Evolutionary conservation across 1,140 invertebrate species (phyloP).

Genomic region (Drosophila arizonae): DNA sequence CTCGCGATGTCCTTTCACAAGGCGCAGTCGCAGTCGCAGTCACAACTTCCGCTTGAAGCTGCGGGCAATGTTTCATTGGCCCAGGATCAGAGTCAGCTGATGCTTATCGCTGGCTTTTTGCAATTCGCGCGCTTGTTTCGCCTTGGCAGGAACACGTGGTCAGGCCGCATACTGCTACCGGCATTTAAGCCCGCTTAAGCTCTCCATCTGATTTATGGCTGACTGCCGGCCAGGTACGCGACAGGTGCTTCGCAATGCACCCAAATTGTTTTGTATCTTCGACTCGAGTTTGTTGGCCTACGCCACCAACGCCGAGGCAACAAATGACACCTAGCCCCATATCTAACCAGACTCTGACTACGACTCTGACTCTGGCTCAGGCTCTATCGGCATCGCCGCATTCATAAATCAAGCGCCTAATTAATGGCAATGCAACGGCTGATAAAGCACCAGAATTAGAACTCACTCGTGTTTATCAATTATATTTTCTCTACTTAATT

Average conservation of each 20-base stretch:
- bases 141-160: slow-evolving; percentile 23
- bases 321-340: slow-evolving; percentile 11
- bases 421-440: slow-evolving; percentile 54
- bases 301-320: slow-evolving; percentile 29
- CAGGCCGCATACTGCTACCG: slow-evolving; percentile 52
- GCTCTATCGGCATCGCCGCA: slow-evolving; percentile 39
- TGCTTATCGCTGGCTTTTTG: slow-evolving; percentile 56
- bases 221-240: slow-evolving; percentile 19
- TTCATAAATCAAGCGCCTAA: slow-evolving; percentile 76
- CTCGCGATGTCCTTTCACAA: slow-evolving; percentile 35
- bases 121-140: slow-evolving; percentile 63
- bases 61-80: slow-evolving; percentile 16
- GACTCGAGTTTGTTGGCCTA: slow-evolving; percentile 27
- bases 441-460: slow-evolving; percentile 74
- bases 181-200: slow-evolving; percentile 71
- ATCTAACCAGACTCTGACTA: not conserved
- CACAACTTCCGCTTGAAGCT: slow-evolving; percentile 56
- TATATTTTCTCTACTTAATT: slow-evolving; percentile 77
- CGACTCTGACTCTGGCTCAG: no score
- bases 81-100: slow-evolving; percentile 18
- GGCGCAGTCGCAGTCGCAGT: slow-evolving; percentile 10
- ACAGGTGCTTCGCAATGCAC: slow-evolving; percentile 43
- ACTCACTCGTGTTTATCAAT: slow-evolving; percentile 71
- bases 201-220: slow-evolving; percentile 65
- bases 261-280: slow-evolving; percentile 5